Conservation (phyloP, 2,888 invertebrate species). For the Brachylomia viminalis region DNA sequence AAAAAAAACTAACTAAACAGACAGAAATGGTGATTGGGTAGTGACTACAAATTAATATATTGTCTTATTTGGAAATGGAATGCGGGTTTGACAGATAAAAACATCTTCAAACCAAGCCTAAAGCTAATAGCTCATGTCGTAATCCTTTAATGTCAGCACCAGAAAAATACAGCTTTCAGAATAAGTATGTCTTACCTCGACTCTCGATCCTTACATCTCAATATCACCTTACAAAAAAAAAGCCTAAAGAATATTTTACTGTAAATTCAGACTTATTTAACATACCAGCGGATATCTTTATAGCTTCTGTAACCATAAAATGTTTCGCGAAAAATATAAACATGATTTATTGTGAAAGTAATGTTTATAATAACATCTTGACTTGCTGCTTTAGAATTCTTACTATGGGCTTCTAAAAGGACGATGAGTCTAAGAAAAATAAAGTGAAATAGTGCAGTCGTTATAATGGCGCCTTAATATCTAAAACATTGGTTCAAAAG, state of each 20-base stretch:
- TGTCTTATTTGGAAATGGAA: slow-evolving; percentile 62
- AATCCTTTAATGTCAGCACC: slow-evolving; percentile 38
- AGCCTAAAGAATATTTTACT: slow-evolving; percentile 65
- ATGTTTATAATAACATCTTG: slow-evolving; percentile 78
- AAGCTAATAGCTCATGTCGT: slow-evolving; percentile 48
- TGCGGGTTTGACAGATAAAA: slow-evolving; percentile 62
- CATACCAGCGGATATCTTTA: slow-evolving; percentile 78
- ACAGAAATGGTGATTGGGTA: slow-evolving; percentile 51
- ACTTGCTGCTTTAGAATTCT: slow-evolving; percentile 66
- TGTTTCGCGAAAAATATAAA: slow-evolving; percentile 81
- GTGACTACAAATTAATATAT: slow-evolving; percentile 55
- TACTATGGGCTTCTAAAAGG: slow-evolving; percentile 15
- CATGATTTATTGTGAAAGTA: slow-evolving; percentile 82
- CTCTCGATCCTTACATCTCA: slow-evolving; percentile 42
- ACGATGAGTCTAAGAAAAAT: slow-evolving; percentile 23
- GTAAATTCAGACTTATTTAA: slow-evolving; percentile 72
- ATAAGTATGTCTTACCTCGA: slow-evolving; percentile 48
- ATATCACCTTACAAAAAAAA: slow-evolving; percentile 65
- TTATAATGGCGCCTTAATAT: slow-evolving; percentile 63
- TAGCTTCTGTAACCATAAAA: slow-evolving; percentile 81
- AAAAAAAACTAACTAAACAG: slow-evolving; percentile 50
- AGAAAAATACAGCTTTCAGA: slow-evolving; percentile 49
- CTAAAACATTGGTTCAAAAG: slow-evolving; percentile 77
- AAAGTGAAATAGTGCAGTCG: slow-evolving; percentile 18
- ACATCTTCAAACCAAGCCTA: slow-evolving; percentile 40